Evolutionary conservation across 2,113 vertebrate genomes (phyloP).

Genomic region (Cranoglanis bouderius): DNA sequence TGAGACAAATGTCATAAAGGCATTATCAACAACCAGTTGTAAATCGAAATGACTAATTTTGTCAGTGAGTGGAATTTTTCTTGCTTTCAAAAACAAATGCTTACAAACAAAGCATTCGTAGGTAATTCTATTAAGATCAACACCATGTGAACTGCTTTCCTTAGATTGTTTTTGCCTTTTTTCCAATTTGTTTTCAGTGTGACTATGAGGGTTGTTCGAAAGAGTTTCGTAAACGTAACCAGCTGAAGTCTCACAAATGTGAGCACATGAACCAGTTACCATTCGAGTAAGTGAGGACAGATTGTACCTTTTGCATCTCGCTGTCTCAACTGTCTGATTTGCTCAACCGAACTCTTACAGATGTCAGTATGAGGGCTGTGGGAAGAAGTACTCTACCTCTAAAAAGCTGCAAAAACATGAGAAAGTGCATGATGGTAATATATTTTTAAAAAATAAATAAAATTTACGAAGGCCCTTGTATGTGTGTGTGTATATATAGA

Average conservation of each 20-base stretch:
- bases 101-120: too few species aligned
- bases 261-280: constrained; percentile 75
- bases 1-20: too few species aligned
- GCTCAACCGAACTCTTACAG: constrained; percentile 61
- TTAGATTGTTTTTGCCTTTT: not conserved
- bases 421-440: constrained; percentile 82
- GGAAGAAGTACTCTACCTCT: constrained; percentile 71
- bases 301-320: not conserved
- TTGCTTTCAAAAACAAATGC: not conserved
- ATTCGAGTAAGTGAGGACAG: constrained; percentile 78
- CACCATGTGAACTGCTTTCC: not conserved
- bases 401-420: constrained; percentile 78
- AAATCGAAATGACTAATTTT: not conserved
- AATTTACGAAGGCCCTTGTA: too few species aligned
- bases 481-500: too few species aligned
- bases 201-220: constrained; percentile 78
- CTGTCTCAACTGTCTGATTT: not conserved
- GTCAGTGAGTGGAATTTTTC: not conserved
- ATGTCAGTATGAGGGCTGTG: constrained; percentile 80
- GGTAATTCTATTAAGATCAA: not conserved
- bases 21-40: too few species aligned
- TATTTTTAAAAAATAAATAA: not conserved
- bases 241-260: constrained; percentile 82
- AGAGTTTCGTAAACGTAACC: constrained; percentile 85
- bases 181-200: constrained; percentile 73